Conservation (phyloP, 2,888 invertebrate species). For the Amphiduros pacificus region DNA sequence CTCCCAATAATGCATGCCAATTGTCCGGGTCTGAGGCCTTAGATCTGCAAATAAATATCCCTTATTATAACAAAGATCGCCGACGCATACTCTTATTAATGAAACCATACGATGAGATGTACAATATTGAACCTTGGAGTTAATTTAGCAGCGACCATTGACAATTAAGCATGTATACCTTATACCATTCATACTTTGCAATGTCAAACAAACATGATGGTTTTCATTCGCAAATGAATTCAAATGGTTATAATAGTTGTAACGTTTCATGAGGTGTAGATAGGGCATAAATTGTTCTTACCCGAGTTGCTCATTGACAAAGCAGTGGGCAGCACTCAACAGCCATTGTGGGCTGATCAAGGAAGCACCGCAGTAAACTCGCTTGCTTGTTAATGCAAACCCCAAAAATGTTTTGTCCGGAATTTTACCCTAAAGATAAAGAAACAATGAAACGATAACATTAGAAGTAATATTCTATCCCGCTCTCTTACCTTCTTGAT, state of each 20-base stretch:
- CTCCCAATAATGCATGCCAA: slow-evolving; percentile 25
- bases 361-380: slow-evolving; percentile 76
- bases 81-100: too few species aligned
- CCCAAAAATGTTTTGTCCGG: slow-evolving; percentile 39
- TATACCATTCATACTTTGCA: too few species aligned
- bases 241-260: too few species aligned
- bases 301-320: slow-evolving; percentile 54
- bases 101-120: too few species aligned
- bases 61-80: neutral
- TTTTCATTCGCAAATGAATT: too few species aligned
- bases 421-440: slow-evolving; percentile 18
- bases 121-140: too few species aligned
- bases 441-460: neutral
- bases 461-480: neutral
- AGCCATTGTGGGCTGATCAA: slow-evolving; percentile 78
- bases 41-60: slow-evolving; percentile 7
- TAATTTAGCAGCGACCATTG: too few species aligned
- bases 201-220: too few species aligned
- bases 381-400: slow-evolving; percentile 33
- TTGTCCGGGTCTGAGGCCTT: slow-evolving; percentile 8
- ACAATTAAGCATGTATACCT: too few species aligned
- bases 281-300: too few species aligned
- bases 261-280: too few species aligned
- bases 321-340: slow-evolving; percentile 90
- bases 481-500: too few species aligned